phyloP scores from a whole-genome alignment of 2,888 invertebrate genomes.

The Heliconius ethilla region DNA sequence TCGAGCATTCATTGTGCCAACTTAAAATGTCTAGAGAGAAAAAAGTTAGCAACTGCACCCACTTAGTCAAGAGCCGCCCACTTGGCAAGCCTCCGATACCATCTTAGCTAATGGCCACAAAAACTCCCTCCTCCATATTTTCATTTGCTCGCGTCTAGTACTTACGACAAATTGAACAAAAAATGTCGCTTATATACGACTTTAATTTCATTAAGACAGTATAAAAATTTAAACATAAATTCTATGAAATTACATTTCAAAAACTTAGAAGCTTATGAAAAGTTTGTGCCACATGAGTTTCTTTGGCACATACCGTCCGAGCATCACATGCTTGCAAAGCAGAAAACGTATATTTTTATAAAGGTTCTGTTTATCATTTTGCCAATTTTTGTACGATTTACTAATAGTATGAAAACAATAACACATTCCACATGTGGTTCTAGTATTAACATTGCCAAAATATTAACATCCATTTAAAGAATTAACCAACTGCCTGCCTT shows the following conservation, averaged over 20 bases:
- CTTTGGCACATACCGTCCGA: not conserved
- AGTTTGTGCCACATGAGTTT: conserved; percentile 5
- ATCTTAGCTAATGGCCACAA: conserved; percentile 54
- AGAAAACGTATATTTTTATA: not conserved
- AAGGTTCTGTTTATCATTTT: not conserved
- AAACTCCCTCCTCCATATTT: conserved; percentile 46
- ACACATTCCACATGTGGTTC: conserved; percentile 1
- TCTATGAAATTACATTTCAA: conserved; percentile 14
- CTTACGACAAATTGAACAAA: conserved; percentile 40
- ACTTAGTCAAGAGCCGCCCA: conserved; percentile 56
- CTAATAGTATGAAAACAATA: not conserved
- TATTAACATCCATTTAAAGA: not conserved
- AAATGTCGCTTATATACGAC: conserved; percentile 33
- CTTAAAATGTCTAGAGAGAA: conserved; percentile 43
- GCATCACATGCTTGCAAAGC: not conserved
- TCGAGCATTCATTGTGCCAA: conserved; percentile 43
- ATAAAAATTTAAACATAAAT: conserved; percentile 13
- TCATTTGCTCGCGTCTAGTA: conserved; percentile 43
- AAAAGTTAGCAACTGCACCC: conserved; percentile 48
- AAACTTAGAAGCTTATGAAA: not conserved
- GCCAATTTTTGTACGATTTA: not conserved
- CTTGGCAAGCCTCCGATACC: conserved; percentile 57
- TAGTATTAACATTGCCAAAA: conserved; percentile 4
- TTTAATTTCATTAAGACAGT: conserved; percentile 30
- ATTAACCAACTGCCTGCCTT: not conserved